Evolutionary conservation across 1,140 invertebrate species (phyloP).

Genomic region (Kradibia gibbosae): DNA sequence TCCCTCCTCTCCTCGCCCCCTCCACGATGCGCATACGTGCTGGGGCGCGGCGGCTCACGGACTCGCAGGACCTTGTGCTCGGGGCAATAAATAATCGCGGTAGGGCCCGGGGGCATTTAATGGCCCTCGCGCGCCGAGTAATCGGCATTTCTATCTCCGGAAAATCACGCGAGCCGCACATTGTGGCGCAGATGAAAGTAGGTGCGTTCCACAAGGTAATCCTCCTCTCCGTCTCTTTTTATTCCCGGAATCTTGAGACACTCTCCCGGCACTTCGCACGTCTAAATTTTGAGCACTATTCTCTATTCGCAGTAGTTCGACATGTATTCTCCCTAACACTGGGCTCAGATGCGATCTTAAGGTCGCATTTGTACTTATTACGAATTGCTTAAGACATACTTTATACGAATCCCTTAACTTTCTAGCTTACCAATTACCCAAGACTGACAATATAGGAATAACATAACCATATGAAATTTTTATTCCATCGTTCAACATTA

Average conservation of each 20-base stretch:
- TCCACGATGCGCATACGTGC: neutral
- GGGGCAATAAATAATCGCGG: conserved; percentile 40
- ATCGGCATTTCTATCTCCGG: conserved; percentile 47
- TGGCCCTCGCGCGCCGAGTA: conserved; percentile 25
- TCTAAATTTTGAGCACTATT: neutral
- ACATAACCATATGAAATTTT: too few relatives aligned
- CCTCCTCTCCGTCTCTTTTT: neutral
- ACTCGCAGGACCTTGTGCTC: conserved; percentile 16
- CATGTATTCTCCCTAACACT: too few relatives aligned
- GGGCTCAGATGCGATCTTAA: too few relatives aligned
- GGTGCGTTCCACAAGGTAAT: conserved; percentile 32
- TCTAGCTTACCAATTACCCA: too few relatives aligned
- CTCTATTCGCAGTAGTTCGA: too few relatives aligned
- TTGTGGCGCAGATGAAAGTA: conserved; percentile 25
- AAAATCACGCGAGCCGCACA: conserved; percentile 42
- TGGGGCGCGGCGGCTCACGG: neutral
- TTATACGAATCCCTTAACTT: too few relatives aligned
- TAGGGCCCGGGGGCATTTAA: conserved; percentile 26
- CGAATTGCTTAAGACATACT: too few relatives aligned
- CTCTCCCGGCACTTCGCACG: neutral
- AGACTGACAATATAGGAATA: too few relatives aligned
- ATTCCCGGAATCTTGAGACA: neutral
- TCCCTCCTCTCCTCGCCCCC: neutral
- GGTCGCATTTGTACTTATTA: too few relatives aligned
- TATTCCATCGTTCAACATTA: too few relatives aligned